Evolutionary conservation across 2,888 invertebrate species (phyloP).

Genomic region (Bibio marci): DNA sequence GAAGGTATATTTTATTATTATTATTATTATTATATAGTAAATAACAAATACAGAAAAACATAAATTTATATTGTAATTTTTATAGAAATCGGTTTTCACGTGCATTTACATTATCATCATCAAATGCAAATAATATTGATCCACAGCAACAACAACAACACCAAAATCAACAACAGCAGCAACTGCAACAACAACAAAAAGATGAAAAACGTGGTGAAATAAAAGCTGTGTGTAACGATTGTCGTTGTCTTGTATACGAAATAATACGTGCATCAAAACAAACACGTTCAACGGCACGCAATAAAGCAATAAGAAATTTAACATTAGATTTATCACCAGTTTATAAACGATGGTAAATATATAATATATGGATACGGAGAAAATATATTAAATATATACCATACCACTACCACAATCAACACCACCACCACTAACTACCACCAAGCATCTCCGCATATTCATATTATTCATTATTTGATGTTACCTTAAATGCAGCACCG

Average conservation of each 20-base stretch:
- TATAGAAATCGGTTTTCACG: slow-evolving; percentile 44
- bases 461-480: no score
- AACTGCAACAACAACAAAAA: no score
- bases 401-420: no score
- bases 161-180: no score
- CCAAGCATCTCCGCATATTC: no score
- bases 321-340: slow-evolving; percentile 72
- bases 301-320: slow-evolving; percentile 63
- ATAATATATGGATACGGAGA: no score
- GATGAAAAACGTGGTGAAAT: slow-evolving; percentile 56
- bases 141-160: slow-evolving; percentile 33
- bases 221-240: slow-evolving; percentile 87
- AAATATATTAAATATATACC: no score
- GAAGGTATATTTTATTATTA: slow-evolving; percentile 36
- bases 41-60: no score
- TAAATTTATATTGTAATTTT: slow-evolving; percentile 6
- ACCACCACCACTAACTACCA: no score
- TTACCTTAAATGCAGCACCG: no score
- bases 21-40: no score
- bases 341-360: slow-evolving; percentile 33
- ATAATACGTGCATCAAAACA: slow-evolving; percentile 80
- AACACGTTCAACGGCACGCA: slow-evolving; percentile 64
- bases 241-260: slow-evolving; percentile 84
- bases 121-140: slow-evolving; percentile 29
- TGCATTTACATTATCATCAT: slow-evolving; percentile 36